Conservation (phyloP, 1,140 invertebrate species). For the Drosophila parabipectinata region DNA sequence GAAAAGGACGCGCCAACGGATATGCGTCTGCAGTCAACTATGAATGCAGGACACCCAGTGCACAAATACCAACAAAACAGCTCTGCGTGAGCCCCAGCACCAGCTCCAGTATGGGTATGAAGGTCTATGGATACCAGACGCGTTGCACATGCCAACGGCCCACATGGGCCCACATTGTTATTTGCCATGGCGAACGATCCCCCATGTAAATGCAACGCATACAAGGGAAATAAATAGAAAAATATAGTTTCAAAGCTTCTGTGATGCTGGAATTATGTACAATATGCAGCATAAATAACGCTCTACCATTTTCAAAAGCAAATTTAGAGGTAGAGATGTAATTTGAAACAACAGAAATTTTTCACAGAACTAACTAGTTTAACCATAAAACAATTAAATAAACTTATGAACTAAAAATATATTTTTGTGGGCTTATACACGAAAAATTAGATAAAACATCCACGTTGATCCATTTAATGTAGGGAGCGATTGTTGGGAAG, state of each 20-base stretch:
- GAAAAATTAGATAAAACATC: too few relatives aligned
- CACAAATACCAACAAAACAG: constrained; percentile 26
- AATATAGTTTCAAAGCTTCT: constrained; percentile 32
- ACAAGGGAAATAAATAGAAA: constrained; percentile 45
- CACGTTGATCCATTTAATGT: too few relatives aligned
- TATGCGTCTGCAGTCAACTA: constrained; percentile 76
- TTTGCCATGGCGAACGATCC: constrained; percentile 24
- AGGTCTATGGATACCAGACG: constrained; percentile 46
- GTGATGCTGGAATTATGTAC: constrained; percentile 29
- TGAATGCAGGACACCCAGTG: constrained; percentile 51
- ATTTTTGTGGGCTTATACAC: too few relatives aligned
- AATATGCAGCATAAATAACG: constrained; percentile 13
- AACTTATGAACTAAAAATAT: too few relatives aligned
- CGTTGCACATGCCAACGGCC: constrained; percentile 57
- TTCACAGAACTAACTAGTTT: background rate
- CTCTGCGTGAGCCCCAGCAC: constrained; percentile 14
- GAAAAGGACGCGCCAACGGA: constrained; percentile 64
- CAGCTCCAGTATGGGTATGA: background rate
- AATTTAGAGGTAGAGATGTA: background rate
- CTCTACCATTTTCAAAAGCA: background rate
- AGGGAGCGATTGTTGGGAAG: too few relatives aligned
- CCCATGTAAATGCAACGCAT: constrained; percentile 32
- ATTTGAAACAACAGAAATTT: background rate
- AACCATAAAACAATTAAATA: too few relatives aligned
- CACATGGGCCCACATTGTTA: constrained; percentile 41